Percentiles rank a stretch among this genome's conserved stretches.
These are phyloP conservation scores for Tragelaphus strepsiceros DNA, from an alignment of 2,113 vertebrate genomes.

Conservation along the genomic window DNA sequence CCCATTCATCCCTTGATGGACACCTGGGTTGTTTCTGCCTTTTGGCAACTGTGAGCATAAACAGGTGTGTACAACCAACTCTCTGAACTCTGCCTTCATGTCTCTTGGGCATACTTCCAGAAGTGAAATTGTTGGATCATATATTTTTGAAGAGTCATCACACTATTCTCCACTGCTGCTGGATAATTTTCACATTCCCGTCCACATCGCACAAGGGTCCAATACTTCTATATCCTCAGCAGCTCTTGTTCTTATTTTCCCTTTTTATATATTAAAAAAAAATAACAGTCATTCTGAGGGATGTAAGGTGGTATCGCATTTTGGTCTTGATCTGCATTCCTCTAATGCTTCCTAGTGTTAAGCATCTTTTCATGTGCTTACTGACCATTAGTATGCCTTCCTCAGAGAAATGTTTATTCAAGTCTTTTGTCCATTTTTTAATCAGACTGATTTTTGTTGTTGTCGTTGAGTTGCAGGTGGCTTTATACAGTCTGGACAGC, in stretches of 20 bases:
- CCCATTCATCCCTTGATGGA: neutral
- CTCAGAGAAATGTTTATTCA: neutral
- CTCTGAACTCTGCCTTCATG: neutral
- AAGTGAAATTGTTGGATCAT: neutral
- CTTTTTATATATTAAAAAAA: neutral
- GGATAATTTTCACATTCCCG: neutral
- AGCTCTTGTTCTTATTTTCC: neutral
- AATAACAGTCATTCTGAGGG: neutral
- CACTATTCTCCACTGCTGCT: too few relatives aligned
- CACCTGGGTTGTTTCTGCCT: too few relatives aligned
- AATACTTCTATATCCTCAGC: neutral
- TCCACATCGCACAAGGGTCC: accelerated
- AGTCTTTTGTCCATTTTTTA: neutral
- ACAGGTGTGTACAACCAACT: accelerated
- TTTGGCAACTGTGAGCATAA: neutral
- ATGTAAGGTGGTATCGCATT: too few relatives aligned
- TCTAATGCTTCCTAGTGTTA: too few relatives aligned
- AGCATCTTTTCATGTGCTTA: neutral
- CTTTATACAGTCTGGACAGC: neutral
- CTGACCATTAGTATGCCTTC: neutral
- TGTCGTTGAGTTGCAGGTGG: neutral
- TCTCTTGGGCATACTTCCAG: neutral
- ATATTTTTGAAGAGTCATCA: neutral
- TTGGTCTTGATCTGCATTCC: neutral
- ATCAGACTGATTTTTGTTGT: neutral